phyloP scores from a whole-genome alignment of 2,797 vertebrate genomes.

The Phoeniculus purpureus region DNA sequence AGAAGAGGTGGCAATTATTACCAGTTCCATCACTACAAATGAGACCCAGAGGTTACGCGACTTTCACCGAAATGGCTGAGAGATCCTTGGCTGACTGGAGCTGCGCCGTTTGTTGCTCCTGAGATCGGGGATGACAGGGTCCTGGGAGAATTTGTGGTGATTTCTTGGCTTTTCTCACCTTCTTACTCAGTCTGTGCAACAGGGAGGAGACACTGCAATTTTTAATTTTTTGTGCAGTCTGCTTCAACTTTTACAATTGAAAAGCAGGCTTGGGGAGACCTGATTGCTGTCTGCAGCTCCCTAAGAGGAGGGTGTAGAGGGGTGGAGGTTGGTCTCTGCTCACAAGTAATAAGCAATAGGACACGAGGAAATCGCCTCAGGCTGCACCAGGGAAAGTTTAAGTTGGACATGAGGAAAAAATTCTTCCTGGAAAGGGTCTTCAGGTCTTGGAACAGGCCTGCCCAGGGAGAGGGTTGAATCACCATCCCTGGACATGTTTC shows the following conservation, averaged over 20 bases:
- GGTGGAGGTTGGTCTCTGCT: no score
- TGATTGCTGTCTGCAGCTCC: no score
- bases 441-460: no score
- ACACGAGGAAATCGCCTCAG: no score
- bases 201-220: not conserved
- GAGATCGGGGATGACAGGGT: not conserved
- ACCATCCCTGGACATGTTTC: no score
- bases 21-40: slow-evolving; percentile 22
- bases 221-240: not conserved
- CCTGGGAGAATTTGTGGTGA: not conserved
- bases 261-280: no score
- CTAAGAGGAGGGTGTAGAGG: no score
- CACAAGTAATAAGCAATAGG: no score
- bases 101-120: not conserved
- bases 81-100: not conserved
- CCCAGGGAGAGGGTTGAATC: no score
- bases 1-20: not conserved
- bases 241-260: not conserved
- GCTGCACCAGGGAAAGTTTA: no score
- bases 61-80: not conserved
- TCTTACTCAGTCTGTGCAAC: not conserved
- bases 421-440: no score
- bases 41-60: not conserved
- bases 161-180: not conserved
- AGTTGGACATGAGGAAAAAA: no score